Percentiles rank a stretch among this genome's conserved stretches.
Conservation (phyloP, 2,888 invertebrate genomes). For the Tipula confusa region DNA sequence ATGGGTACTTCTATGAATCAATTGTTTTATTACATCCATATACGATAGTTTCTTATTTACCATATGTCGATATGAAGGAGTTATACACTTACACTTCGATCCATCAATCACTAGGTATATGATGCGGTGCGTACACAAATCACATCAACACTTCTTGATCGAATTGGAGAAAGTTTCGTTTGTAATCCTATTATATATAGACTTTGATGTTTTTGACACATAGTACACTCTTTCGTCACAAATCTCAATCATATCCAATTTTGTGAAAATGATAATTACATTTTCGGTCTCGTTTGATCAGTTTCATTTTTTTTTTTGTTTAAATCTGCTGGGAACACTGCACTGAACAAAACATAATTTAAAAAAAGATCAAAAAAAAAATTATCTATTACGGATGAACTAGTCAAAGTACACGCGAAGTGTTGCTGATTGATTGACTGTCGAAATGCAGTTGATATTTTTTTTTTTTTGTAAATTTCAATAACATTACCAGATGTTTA, state of each 20-base stretch:
- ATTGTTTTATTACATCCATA: constrained; percentile 1
- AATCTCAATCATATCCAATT: not conserved
- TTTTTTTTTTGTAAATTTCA: no score
- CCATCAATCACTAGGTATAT: not conserved
- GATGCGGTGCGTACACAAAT: not conserved
- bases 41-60: not conserved
- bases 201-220: not conserved
- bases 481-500: not conserved
- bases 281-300: not conserved
- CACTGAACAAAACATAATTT: not conserved
- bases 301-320: no score
- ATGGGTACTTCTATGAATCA: not conserved
- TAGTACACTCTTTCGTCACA: not conserved
- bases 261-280: not conserved
- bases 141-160: not conserved
- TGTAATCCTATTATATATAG: not conserved
- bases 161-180: not conserved
- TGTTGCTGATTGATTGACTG: not conserved
- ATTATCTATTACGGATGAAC: not conserved
- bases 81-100: not conserved
- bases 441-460: not conserved
- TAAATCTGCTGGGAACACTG: not conserved
- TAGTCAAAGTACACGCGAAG: not conserved
- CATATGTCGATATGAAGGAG: not conserved
- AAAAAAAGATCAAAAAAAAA: not conserved